These are phyloP conservation scores for Mus pahari DNA, from an alignment of 2,113 vertebrate species.

Conservation along the genomic window DNA sequence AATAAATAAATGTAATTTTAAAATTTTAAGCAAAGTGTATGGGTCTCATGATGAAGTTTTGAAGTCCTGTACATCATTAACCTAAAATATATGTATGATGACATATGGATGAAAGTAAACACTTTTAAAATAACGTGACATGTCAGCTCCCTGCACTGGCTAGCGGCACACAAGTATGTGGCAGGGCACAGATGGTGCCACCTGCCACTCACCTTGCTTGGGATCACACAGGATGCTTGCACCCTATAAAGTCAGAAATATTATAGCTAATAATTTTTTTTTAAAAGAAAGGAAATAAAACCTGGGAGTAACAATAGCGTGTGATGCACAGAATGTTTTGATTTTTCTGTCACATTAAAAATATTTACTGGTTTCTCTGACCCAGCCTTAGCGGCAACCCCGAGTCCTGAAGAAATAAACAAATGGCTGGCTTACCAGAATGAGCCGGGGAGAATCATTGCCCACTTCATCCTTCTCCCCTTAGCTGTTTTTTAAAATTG, in stretches of 20 bases:
- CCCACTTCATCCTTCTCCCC: slow-evolving; percentile 14
- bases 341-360: slow-evolving; percentile 77
- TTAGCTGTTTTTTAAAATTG: not conserved
- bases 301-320: slow-evolving; percentile 29
- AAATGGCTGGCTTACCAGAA: slow-evolving; percentile 62
- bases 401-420: slow-evolving; percentile 47
- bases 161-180: not conserved
- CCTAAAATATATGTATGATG: not conserved
- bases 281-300: slow-evolving; percentile 37
- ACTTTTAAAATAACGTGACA: not conserved
- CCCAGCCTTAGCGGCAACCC: slow-evolving; percentile 48
- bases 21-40: not conserved
- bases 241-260: slow-evolving; percentile 1
- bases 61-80: not conserved
- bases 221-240: not conserved
- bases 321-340: slow-evolving; percentile 50
- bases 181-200: not conserved
- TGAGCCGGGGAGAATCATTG: not conserved
- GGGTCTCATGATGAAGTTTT: not conserved
- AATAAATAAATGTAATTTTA: not conserved
- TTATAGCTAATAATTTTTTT: slow-evolving; percentile 34
- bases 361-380: slow-evolving; percentile 68
- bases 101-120: not conserved
- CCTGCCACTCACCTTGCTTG: not conserved
- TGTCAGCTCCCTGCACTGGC: not conserved